A percentile compares a stretch with the other conserved stretches of the same genome.
phyloP scores from a whole-genome alignment of 2,113 vertebrate genomes.

The Pseudois nayaur region DNA sequence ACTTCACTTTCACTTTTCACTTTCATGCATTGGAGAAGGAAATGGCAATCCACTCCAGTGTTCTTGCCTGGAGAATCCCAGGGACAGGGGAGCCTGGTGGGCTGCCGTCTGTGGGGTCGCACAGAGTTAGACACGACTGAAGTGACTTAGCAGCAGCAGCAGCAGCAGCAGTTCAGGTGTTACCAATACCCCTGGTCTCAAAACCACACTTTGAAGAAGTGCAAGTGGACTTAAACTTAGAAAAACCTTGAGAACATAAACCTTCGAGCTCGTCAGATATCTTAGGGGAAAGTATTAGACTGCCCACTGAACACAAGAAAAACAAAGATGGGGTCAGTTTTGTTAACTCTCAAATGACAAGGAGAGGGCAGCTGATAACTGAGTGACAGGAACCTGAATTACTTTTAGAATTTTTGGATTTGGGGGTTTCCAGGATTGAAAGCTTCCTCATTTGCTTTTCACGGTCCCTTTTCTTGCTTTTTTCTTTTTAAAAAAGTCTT shows the following conservation, averaged over 20 bases:
- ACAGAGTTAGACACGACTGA: too few relatives aligned
- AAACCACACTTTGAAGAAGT: background rate
- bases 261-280: background rate
- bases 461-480: background rate
- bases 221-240: background rate
- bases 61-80: too few relatives aligned
- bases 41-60: too few relatives aligned
- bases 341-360: background rate
- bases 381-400: background rate
- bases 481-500: background rate
- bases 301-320: background rate
- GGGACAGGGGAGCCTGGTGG: too few relatives aligned
- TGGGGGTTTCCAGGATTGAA: background rate
- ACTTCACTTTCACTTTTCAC: too few relatives aligned
- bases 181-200: background rate
- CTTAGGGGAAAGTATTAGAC: background rate
- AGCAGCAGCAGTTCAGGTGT: background rate
- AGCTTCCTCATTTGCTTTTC: conserved; percentile 25
- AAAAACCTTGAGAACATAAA: background rate
- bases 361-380: background rate
- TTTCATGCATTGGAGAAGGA: too few relatives aligned
- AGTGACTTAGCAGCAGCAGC: too few relatives aligned
- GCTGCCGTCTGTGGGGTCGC: fast-evolving
- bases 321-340: background rate
- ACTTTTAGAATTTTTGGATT: background rate